phyloP scores from a whole-genome alignment of 1,140 invertebrate species.

The Oppia nitens region DNA sequence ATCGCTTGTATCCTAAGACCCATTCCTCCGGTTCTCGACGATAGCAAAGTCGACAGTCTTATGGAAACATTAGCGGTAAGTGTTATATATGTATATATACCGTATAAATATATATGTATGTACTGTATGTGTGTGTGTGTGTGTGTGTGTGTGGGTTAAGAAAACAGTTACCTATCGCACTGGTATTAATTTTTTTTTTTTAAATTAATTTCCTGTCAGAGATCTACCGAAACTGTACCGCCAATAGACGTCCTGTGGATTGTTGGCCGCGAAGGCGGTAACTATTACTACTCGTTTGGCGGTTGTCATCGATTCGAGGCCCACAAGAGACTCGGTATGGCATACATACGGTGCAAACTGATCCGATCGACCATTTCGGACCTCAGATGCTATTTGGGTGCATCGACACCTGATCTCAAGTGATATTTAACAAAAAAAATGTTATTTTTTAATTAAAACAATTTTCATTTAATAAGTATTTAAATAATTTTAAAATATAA shows the following conservation, averaged over 20 bases:
- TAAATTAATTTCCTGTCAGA: too few species aligned
- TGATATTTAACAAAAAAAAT: too few species aligned
- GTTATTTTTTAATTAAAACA: too few species aligned
- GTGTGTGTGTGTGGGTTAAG: too few species aligned
- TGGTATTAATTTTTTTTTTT: too few species aligned
- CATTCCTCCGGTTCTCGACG: conserved; percentile 51
- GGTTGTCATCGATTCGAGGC: conserved; percentile 70
- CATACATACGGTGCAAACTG: conserved; percentile 59
- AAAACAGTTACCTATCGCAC: too few species aligned
- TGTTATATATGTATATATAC: conserved; percentile 4
- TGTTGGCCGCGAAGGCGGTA: conserved; percentile 52
- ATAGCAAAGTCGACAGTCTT: conserved; percentile 57
- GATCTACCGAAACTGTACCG: too few species aligned
- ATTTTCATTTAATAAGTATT: too few species aligned
- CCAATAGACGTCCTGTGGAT: conserved; percentile 76
- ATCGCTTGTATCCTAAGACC: conserved; percentile 56
- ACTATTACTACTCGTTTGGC: conserved; percentile 77
- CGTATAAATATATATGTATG: too few species aligned
- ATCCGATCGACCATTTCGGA: conserved; percentile 55
- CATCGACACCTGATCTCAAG: conserved; percentile 63
- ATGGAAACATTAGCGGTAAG: conserved; percentile 53
- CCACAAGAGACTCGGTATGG: conserved; percentile 44
- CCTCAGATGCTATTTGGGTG: conserved; percentile 54
- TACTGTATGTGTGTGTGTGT: too few species aligned
- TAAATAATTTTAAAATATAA: too few species aligned